Percentiles rank a stretch among this genome's conserved stretches.
Evolutionary conservation across 2,113 vertebrate species (phyloP).

Genomic region (Oreochromis niloticus): DNA sequence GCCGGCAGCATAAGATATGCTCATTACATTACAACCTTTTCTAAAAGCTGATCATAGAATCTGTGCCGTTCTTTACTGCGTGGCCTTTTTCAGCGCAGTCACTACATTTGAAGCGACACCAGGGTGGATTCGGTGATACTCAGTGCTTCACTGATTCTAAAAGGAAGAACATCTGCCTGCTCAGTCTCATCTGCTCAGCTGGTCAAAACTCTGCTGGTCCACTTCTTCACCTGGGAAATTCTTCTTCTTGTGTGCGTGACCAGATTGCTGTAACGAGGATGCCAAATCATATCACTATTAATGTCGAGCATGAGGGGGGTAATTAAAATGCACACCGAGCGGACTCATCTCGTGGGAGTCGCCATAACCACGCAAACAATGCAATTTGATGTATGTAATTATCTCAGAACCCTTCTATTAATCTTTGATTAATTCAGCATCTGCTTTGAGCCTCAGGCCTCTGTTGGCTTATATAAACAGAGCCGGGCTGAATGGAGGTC

Average conservation of each 20-base stretch:
- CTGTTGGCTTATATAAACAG: conserved; percentile 10
- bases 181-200: not conserved
- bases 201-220: not conserved
- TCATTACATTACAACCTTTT: fast-evolving
- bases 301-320: conserved; percentile 29
- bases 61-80: not conserved
- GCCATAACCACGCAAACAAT: conserved; percentile 62
- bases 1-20: not conserved
- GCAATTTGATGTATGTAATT: conserved; percentile 67
- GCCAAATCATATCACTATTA: conserved; percentile 42
- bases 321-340: conserved; percentile 60
- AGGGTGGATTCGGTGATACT: not conserved
- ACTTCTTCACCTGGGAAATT: not conserved
- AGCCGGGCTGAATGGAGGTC: conserved; percentile 1
- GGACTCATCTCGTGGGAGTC: conserved; percentile 39
- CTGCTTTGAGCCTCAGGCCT: conserved; percentile 46
- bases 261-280: conserved; percentile 33
- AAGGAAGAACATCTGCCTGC: not conserved
- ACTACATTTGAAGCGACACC: not conserved
- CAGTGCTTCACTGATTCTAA: not conserved
- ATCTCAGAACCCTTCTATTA: conserved; percentile 64
- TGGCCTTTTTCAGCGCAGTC: not conserved
- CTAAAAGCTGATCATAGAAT: not conserved
- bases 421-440: conserved; percentile 71
- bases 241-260: not conserved